Evolutionary conservation across 2,888 invertebrate genomes (phyloP), one percentile per base, ranked within the genome.

Genomic region (Apomyelois bistriatella): DNA sequence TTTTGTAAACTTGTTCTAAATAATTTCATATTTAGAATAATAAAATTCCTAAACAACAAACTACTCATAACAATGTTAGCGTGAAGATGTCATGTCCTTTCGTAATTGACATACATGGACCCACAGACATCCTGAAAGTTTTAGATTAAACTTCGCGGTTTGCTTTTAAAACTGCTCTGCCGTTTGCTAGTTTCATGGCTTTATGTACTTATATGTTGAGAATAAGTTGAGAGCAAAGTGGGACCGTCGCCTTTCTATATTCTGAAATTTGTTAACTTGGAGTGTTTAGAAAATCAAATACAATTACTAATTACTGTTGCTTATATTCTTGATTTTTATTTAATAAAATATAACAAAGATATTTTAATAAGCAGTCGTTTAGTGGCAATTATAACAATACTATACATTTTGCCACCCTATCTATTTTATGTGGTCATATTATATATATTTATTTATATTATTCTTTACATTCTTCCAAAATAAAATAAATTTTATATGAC

Each of bases 151-250:
- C 38, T 54, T 54, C 46, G 50, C 32, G 32, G 40, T 41, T 28
- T 10, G 42, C 42, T 51, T 50, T 50, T 50, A 50, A 50, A 50
- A 50, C 49, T 28, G 36, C 22, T 32, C 43, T 41, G 40, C 32
- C n/a, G 37, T 9, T 48, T 16, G 37, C 62, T 69, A 62, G 68
- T 48, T 48, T 37, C 22, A 37, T 37, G 48, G n/a, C 22, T 48
- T 8, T 22, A 10, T 48, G 37, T 48, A 35, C 10, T n/a, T 15
- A 15, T 37, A 16, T 17, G n/a, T 16, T 48, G 16, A 8, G n/a
- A 10, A 7, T 48, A 37, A 5, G 22, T 37, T 16, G 4, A 22
- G 22, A 9, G 8, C n/a, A 12, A 4, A 3, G 12, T 6, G 49
- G 32, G 32, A 10, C 49, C 32, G 49, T 50, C 49, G 40, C 40